Evolutionary conservation across 2,888 invertebrate species (phyloP), one percentile per base, ranked within the genome.

Genomic region (Stictocephala bisonia): DNA sequence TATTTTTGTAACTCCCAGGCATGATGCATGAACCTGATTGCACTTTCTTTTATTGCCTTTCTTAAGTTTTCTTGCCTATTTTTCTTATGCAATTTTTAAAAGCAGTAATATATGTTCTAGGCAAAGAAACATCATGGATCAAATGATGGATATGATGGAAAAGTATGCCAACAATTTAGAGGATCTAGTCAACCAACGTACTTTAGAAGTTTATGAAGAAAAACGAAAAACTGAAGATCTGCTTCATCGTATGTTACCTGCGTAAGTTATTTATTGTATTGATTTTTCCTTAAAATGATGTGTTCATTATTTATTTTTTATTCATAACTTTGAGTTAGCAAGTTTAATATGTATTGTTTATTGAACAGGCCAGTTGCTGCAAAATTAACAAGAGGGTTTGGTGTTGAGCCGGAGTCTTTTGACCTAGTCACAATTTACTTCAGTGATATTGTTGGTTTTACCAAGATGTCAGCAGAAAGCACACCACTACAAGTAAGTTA

Each of bases 91-190:
- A 11, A 26, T 48, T 48, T 29, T 24, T 24, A n/a, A 48, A 11
- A 60, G n/a, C n/a, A n/a, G n/a, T n/a, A 15, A 9, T 53, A 27
- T 41, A n/a, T 58, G 3, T 78, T 41, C 15, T 81, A 94, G 94
- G 82, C 92, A 90, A 81, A 90, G 92, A 81, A 96, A 96, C 83
- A 95, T 96, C 80, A 94, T 96, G 94, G 96, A 97, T 85, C 95
- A 96, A 88, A 96, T 97, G 95, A 95, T 97, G 92, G 93, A 94
- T 80, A 96, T 96, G 94, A 96, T 97, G 96, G 97, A 96, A 84
- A 95, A 94, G 82, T 96, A 97, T 85, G 95, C 96, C 73, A 93
- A 94, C 84, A 94, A 97, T 86, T 90, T 97, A 85, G 97, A 97
- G 85, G 95, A 95, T 84, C 90, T 97, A 86, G 97, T 97, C 82